Conservation (phyloP, 2,888 invertebrate species). For the Anthophora plumipes region DNA sequence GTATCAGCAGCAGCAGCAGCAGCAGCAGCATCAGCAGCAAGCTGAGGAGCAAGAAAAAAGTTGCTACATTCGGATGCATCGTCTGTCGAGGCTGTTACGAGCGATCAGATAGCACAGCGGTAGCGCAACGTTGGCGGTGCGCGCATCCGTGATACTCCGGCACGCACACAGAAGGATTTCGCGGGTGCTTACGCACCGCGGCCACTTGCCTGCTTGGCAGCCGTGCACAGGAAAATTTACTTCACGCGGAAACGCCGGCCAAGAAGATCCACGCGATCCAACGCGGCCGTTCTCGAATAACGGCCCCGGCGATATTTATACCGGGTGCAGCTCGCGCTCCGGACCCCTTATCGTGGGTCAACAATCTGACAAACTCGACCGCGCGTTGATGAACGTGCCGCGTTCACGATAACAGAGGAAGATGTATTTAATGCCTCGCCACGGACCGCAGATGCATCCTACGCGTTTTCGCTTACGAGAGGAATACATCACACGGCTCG, state of each 20-base stretch:
- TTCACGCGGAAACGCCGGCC: conserved; percentile 68
- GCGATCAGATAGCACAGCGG: conserved; percentile 75
- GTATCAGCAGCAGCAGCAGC: neutral
- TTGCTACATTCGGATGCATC: conserved; percentile 67
- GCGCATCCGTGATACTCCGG: conserved; percentile 36
- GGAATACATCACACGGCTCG: neutral
- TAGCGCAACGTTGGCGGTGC: conserved; percentile 47
- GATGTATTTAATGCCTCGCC: conserved; percentile 36
- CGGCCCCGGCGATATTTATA: conserved; percentile 47
- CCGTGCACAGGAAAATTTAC: conserved; percentile 49
- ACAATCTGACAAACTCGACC: conserved; percentile 49
- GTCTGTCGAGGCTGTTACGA: conserved; percentile 73
- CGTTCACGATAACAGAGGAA: conserved; percentile 37
- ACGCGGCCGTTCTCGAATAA: conserved; percentile 42
- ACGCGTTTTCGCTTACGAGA: conserved; percentile 17
- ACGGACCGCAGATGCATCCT: conserved; percentile 16
- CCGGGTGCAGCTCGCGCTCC: conserved; percentile 40
- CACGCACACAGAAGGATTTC: neutral
- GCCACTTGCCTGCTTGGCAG: conserved; percentile 36
- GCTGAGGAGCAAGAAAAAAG: conserved; percentile 43
- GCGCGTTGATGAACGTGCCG: conserved; percentile 45
- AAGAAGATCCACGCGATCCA: conserved; percentile 54
- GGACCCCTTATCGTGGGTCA: conserved; percentile 57
- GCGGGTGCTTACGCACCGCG: conserved; percentile 51
- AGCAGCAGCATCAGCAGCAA: neutral